These are phyloP conservation scores for Fukomys damarensis DNA, from an alignment of 2,113 vertebrate genomes.

Conservation along the genomic window DNA sequence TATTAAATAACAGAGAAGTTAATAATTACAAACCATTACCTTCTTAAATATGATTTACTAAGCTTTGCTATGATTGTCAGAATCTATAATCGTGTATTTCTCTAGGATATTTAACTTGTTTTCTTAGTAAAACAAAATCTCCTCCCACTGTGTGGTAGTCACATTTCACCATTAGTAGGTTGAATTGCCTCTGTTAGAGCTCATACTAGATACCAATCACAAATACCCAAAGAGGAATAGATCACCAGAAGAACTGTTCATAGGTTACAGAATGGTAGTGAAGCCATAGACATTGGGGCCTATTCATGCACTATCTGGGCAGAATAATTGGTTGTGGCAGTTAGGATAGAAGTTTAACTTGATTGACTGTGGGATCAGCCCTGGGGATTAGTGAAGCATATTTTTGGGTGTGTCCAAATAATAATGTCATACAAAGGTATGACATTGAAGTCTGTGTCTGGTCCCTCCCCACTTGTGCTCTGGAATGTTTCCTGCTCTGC, in stretches of 20 bases:
- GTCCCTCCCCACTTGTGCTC: neutral
- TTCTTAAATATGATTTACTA: neutral
- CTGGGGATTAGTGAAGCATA: neutral
- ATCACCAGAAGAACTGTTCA: neutral
- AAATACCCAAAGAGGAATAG: neutral
- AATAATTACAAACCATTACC: neutral
- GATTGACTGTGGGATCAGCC: neutral
- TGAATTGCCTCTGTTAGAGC: neutral
- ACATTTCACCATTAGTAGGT: neutral
- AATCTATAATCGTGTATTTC: neutral
- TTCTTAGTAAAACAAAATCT: neutral
- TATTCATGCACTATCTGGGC: neutral
- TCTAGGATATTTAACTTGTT: neutral
- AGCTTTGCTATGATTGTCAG: neutral
- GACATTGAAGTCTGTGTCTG: neutral
- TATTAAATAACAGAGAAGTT: neutral
- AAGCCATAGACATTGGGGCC: fast-evolving
- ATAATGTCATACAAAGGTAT: neutral
- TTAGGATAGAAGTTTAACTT: neutral
- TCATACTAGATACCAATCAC: neutral
- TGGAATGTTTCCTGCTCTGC: neutral
- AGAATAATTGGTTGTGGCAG: neutral
- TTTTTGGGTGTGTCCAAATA: neutral
- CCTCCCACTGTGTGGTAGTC: neutral
- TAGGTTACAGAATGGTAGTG: neutral